Conservation (phyloP, 1,140 invertebrate genomes). For the Globodera rostochiensis region DNA sequence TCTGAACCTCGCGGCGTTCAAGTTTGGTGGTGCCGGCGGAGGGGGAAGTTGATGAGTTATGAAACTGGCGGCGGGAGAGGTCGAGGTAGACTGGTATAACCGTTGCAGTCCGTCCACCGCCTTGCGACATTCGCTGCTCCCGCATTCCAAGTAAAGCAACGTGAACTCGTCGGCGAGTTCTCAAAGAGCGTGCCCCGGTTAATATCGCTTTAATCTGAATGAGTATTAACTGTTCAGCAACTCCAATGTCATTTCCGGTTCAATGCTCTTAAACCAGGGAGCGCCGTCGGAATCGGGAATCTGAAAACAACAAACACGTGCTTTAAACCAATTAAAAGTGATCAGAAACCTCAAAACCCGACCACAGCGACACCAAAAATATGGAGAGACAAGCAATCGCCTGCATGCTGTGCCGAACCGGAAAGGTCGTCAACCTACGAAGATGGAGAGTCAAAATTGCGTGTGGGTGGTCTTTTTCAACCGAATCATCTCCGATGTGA, state of each 20-base stretch:
- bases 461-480: background rate
- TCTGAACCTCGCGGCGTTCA: background rate
- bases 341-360: constrained; percentile 29
- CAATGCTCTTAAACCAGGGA: constrained; percentile 40
- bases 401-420: constrained; percentile 36
- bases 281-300: constrained; percentile 21
- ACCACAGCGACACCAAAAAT: constrained; percentile 33
- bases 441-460: background rate
- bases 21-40: constrained; percentile 3
- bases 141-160: constrained; percentile 19
- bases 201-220: constrained; percentile 22
- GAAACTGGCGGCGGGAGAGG: background rate
- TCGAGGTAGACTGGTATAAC: background rate
- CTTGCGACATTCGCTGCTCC: constrained; percentile 9
- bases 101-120: background rate
- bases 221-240: constrained; percentile 22
- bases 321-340: constrained; percentile 2
- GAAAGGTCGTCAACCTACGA: constrained; percentile 42
- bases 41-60: constrained; percentile 16
- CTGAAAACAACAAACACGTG: constrained; percentile 9
- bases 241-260: constrained; percentile 34
- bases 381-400: constrained; percentile 37
- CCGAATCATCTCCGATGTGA: constrained; percentile 47
- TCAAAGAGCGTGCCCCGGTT: constrained; percentile 7
- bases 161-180: constrained; percentile 34